Percentiles rank a stretch among this genome's conserved stretches.
Conservation (phyloP, 1,140 invertebrate genomes). For the Trichomalopsis sarcophagae region DNA sequence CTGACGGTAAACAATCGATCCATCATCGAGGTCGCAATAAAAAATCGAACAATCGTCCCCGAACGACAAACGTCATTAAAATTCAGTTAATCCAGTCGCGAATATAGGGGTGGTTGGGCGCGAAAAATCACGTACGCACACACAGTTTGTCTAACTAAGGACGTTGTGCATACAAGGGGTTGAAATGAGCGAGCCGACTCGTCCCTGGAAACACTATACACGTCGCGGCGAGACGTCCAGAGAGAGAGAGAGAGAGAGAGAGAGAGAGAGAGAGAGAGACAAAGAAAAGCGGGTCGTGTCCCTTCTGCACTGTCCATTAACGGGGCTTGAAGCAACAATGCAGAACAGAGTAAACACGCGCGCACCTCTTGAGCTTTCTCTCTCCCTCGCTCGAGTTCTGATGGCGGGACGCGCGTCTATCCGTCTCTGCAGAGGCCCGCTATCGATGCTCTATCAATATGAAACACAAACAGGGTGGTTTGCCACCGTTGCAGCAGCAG, state of each 20-base stretch:
- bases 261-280: constrained; percentile 50
- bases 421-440: constrained; percentile 34
- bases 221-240: constrained; percentile 14
- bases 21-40: constrained; percentile 22
- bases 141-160: constrained; percentile 30
- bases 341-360: constrained; percentile 69
- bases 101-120: not conserved
- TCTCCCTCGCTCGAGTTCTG: constrained; percentile 16
- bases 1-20: constrained; percentile 22
- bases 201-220: not conserved
- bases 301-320: constrained; percentile 63
- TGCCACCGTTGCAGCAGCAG: constrained; percentile 9
- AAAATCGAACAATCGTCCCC: constrained; percentile 24
- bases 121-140: constrained; percentile 56
- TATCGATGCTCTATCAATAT: constrained; percentile 76
- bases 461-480: constrained; percentile 72
- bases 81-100: constrained; percentile 37
- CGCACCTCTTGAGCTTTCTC: constrained; percentile 53
- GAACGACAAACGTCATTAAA: constrained; percentile 10
- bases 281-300: constrained; percentile 46
- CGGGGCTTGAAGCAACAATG: constrained; percentile 68
- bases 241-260: constrained; percentile 55
- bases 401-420: constrained; percentile 28
- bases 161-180: constrained; percentile 43
- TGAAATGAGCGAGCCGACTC: not conserved